Evolutionary conservation across 2,888 invertebrate genomes (phyloP), one percentile per base, ranked within the genome.

Genomic region (Agrenia bidenticulata): DNA sequence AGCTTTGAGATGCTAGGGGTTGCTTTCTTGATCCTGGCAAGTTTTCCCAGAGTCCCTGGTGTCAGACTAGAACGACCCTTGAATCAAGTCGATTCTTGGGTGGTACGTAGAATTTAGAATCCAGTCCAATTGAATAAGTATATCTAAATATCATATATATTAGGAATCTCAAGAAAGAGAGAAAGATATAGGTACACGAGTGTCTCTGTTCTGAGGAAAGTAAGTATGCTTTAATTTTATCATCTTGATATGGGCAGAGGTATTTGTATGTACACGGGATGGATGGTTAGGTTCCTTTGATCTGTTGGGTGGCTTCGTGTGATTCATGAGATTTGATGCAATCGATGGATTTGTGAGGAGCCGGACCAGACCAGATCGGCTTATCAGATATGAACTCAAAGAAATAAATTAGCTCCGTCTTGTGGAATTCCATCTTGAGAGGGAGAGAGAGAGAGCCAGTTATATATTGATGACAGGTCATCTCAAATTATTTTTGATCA

Each of bases 291-390:
- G 21, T 51, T 19, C 11, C 13, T 51, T 19, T 51, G 21, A 19
- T 51, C 23, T 51, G 51, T 51, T 51, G 51, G 51, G 51, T 51
- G 51, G 51, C 23, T 23, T 51, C 19, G 7, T 63, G 62, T 68
- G 68, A 68, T 68, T 68, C 68, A 68, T 68, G 68, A 60, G 68
- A 65, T 67, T 67, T 64, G 67, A 67, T 68, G 68, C 51, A 65
- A 68, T 68, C 68, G 68, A 65, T 54, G 64, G 67, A 64, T 64
- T 63, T 61, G 67, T 60, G 67, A 63, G 67, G 45, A 45, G 45
- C 45, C 45, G 51, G 51, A 24, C 45, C 2, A 23, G 51, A 19
- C 13, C 13, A 17, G 21, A 24, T 51, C 24, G 21, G 21, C 21
- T 51, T 51, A 19, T 51, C 17, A 19, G 45, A 45, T 45, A 11